These are phyloP conservation scores for Lateolabrax maculatus DNA, from an alignment of 2,797 vertebrate species.

Conservation along the genomic window DNA sequence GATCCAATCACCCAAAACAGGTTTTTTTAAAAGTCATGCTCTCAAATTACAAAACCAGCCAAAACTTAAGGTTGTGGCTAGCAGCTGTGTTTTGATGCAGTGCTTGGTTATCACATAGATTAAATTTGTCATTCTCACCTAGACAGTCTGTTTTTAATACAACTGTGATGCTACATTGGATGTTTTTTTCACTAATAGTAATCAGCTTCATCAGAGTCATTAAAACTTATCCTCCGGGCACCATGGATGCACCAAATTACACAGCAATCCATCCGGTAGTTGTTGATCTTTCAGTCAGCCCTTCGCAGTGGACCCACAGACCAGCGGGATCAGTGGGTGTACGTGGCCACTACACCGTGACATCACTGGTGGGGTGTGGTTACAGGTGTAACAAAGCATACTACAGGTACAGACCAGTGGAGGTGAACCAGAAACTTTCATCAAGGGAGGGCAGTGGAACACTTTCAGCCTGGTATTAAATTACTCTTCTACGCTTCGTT, in stretches of 20 bases:
- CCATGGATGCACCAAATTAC: neutral
- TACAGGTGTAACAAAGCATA: neutral
- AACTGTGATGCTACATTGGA: too few relatives aligned
- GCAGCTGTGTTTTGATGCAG: neutral
- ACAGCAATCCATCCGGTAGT: neutral
- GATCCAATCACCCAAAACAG: too few relatives aligned
- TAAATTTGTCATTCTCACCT: neutral
- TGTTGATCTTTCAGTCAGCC: too few relatives aligned
- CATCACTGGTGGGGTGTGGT: neutral
- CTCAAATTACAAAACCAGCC: neutral
- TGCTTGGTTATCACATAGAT: neutral
- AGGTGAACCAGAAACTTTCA: neutral
- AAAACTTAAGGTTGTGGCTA: neutral
- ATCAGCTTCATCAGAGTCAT: neutral
- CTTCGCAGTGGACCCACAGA: too few relatives aligned
- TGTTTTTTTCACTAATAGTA: neutral
- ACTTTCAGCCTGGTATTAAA: neutral
- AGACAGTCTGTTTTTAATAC: neutral
- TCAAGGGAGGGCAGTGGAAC: neutral
- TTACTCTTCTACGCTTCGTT: neutral
- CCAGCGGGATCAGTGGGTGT: too few relatives aligned
- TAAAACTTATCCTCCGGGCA: neutral
- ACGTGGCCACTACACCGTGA: neutral
- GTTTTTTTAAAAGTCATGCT: neutral
- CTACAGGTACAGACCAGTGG: neutral